Conservation (phyloP, 2,888 invertebrate genomes). For the Aproaerema taeniolella region DNA sequence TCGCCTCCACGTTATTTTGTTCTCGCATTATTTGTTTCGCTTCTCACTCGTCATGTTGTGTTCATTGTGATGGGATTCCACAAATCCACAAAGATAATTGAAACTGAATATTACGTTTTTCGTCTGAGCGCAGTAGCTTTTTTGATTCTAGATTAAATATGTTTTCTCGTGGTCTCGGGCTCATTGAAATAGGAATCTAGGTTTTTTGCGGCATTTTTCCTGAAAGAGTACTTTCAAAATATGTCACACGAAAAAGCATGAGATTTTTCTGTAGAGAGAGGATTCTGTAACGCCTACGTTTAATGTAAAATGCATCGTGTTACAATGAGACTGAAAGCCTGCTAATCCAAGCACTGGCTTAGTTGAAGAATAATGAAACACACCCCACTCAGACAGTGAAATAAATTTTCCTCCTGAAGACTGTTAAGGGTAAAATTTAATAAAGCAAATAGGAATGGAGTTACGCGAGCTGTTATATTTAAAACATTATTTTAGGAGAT, state of each 20-base stretch:
- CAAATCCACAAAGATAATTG: constrained; percentile 48
- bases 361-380: constrained; percentile 48
- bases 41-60: constrained; percentile 23
- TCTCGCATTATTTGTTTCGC: constrained; percentile 29
- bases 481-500: constrained; percentile 55
- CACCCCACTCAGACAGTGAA: constrained; percentile 43
- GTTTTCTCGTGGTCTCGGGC: not conserved
- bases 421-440: constrained; percentile 57
- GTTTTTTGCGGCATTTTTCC: not conserved
- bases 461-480: constrained; percentile 42
- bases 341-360: constrained; percentile 50
- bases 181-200: constrained; percentile 3
- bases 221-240: constrained; percentile 1
- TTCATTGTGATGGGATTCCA: constrained; percentile 34
- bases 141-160: not conserved
- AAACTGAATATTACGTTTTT: constrained; percentile 41
- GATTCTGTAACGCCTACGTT: too few relatives aligned
- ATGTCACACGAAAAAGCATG: too few relatives aligned
- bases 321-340: constrained; percentile 29
- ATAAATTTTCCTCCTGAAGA: constrained; percentile 53
- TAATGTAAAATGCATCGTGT: constrained; percentile 16
- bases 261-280: too few relatives aligned
- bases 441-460: constrained; percentile 59
- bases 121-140: constrained; percentile 26
- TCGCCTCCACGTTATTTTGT: constrained; percentile 19